These are phyloP conservation scores for Eupeodes luniger DNA, from an alignment of 2,888 invertebrate genomes.

Conservation along the genomic window DNA sequence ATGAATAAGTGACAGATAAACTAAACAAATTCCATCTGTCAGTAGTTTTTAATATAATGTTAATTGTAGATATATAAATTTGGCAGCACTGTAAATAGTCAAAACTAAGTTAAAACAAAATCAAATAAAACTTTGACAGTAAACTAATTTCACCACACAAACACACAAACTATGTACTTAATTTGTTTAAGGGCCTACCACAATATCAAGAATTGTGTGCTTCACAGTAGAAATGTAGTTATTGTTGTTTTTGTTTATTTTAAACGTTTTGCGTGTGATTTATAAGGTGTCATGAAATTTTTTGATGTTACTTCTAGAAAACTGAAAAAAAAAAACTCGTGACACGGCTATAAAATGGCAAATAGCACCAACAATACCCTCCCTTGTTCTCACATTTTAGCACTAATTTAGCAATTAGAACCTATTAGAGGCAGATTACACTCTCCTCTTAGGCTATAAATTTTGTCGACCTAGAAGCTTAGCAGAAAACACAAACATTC, in stretches of 20 bases:
- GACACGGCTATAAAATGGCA: slow-evolving; percentile 50
- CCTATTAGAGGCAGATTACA: slow-evolving; percentile 38
- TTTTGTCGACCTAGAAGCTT: slow-evolving; percentile 27
- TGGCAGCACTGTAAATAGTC: slow-evolving; percentile 52
- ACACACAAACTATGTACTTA: not conserved
- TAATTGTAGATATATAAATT: slow-evolving; percentile 32
- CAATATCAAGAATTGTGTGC: slow-evolving; percentile 47
- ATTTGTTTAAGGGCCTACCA: slow-evolving; percentile 34
- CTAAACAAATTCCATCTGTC: slow-evolving; percentile 69
- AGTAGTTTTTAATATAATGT: slow-evolving; percentile 45
- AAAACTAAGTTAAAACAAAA: slow-evolving; percentile 28
- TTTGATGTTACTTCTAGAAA: slow-evolving; percentile 26
- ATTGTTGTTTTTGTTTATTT: slow-evolving; percentile 14
- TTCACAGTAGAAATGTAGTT: slow-evolving; percentile 31
- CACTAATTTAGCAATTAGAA: slow-evolving; percentile 66
- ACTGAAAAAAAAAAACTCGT: slow-evolving; percentile 35
- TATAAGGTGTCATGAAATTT: slow-evolving; percentile 54
- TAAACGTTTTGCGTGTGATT: slow-evolving; percentile 55
- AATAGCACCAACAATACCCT: slow-evolving; percentile 1
- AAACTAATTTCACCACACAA: slow-evolving; percentile 49
- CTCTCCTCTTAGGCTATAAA: slow-evolving; percentile 44
- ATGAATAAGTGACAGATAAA: slow-evolving; percentile 44
- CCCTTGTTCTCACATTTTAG: slow-evolving; percentile 2
- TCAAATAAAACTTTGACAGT: slow-evolving; percentile 36
- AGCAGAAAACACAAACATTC: slow-evolving; percentile 34